These are phyloP conservation scores for Perca flavescens DNA, from an alignment of 2,113 vertebrate genomes.

Conservation along the genomic window DNA sequence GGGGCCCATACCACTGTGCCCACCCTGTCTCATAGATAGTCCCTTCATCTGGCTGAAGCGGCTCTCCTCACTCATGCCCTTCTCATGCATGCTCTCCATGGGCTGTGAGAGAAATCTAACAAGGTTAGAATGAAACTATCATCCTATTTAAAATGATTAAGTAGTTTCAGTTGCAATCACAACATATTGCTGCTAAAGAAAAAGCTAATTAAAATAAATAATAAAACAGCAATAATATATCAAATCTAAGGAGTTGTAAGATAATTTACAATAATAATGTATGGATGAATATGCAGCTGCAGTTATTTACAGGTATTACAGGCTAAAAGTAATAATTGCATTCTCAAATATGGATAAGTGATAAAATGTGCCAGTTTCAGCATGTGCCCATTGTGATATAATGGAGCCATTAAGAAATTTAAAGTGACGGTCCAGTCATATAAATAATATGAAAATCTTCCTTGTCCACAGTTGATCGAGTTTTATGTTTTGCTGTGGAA, in stretches of 20 bases:
- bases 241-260: background rate
- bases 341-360: background rate
- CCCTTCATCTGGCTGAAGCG: constrained; percentile 95
- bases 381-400: background rate
- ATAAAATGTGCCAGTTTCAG: background rate
- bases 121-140: background rate
- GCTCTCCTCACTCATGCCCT: constrained; percentile 89
- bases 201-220: background rate
- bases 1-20: constrained; percentile 92
- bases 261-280: background rate
- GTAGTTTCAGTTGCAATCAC: background rate
- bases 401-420: background rate
- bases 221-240: background rate
- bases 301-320: background rate
- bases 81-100: constrained; percentile 93
- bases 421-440: background rate
- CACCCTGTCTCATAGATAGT: constrained; percentile 88
- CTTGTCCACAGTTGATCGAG: background rate
- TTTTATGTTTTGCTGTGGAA: background rate
- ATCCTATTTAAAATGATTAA: background rate
- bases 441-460: background rate
- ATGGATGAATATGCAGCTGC: background rate
- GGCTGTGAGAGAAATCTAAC: constrained; percentile 56
- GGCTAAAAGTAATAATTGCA: background rate
- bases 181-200: background rate